phyloP scores from a whole-genome alignment of 2,888 invertebrate species.

The Agapetus fuscipes region DNA sequence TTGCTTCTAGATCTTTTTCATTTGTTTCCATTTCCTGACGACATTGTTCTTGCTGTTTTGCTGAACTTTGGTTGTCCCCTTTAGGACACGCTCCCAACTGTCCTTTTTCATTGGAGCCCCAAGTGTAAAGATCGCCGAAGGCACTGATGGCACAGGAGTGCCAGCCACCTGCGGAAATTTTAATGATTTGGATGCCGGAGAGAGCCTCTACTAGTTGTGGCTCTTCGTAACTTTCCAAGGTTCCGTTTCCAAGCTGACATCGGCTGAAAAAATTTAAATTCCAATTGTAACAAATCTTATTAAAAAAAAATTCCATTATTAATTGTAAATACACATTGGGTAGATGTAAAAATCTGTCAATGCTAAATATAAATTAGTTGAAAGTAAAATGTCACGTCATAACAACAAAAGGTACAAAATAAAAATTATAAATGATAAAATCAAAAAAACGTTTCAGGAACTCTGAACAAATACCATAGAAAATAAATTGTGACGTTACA shows the following conservation, averaged over 20 bases:
- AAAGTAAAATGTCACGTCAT: no score
- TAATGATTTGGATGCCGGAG: constrained; percentile 60
- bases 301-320: background rate
- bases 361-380: no score
- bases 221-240: constrained; percentile 48
- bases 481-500: no score
- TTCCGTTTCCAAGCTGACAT: constrained; percentile 79
- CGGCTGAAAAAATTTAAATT: constrained; percentile 63
- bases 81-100: constrained; percentile 54
- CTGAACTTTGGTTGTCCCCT: background rate
- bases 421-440: no score
- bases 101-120: constrained; percentile 89
- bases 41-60: background rate
- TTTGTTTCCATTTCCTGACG: background rate
- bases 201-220: constrained; percentile 64
- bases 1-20: background rate
- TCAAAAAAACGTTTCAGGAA: no score
- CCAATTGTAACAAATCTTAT: no score
- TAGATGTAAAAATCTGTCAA: background rate
- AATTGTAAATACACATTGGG: background rate
- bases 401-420: no score
- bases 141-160: constrained; percentile 71
- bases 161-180: constrained; percentile 78
- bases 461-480: no score
- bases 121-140: constrained; percentile 74